Evolutionary conservation across 2,113 vertebrate genomes (phyloP).

Genomic region (Erythrocercus mccallii): DNA sequence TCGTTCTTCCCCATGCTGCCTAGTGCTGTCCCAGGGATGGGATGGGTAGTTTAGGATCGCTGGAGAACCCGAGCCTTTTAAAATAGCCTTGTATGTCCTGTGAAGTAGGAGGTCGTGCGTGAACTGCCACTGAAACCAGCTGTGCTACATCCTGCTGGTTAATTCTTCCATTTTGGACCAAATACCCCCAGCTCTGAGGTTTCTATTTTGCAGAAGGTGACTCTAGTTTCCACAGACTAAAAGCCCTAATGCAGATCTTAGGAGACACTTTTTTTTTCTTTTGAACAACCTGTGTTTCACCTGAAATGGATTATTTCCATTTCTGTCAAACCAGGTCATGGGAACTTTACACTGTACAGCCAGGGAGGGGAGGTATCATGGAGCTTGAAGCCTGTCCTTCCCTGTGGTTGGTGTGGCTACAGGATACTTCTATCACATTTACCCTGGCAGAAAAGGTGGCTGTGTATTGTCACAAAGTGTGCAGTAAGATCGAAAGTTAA

Average conservation of each 20-base stretch:
- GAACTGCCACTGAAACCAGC: not conserved
- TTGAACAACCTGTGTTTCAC: not conserved
- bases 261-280: rapidly evolving
- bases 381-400: not conserved
- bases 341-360: not conserved
- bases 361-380: not conserved
- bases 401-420: not conserved
- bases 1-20: not conserved
- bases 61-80: not conserved
- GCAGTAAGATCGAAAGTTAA: not conserved
- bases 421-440: not conserved
- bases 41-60: not conserved
- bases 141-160: not conserved
- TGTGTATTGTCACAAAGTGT: not conserved
- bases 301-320: not conserved
- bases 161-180: not conserved
- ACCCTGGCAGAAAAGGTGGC: rapidly evolving
- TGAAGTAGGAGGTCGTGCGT: not conserved
- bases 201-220: not conserved
- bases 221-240: not conserved
- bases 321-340: not conserved
- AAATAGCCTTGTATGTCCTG: not conserved
- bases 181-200: rapidly evolving
- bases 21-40: rapidly evolving
- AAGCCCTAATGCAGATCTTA: not conserved